Evolutionary conservation across 2,113 vertebrate species (phyloP).

Genomic region (Ceyx margarethae): DNA sequence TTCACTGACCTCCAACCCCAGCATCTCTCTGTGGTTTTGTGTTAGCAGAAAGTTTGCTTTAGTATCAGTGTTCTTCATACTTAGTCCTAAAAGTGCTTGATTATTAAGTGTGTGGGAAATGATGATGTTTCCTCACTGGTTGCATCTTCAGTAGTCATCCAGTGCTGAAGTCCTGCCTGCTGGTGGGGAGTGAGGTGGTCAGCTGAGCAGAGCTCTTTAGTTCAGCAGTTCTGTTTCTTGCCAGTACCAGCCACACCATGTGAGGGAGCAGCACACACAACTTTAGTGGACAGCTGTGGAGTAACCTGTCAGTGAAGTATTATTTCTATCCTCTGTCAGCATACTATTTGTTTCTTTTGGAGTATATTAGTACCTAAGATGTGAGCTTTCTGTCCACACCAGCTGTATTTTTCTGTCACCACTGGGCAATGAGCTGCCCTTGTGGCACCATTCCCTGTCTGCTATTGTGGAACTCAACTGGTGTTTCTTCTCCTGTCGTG

Average conservation of each 20-base stretch:
- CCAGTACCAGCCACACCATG: neutral
- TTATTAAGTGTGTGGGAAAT: neutral
- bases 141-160: neutral
- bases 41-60: neutral
- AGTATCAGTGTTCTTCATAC: neutral
- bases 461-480: neutral
- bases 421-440: neutral
- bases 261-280: conserved; percentile 3
- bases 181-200: accelerated
- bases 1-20: neutral
- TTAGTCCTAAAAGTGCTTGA: neutral
- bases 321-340: neutral
- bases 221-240: neutral
- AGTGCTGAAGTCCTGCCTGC: accelerated
- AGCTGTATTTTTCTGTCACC: neutral
- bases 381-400: neutral
- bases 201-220: neutral
- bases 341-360: neutral
- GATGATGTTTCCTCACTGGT: neutral
- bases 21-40: accelerated
- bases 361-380: neutral
- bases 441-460: neutral
- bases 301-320: neutral
- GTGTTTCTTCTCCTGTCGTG: neutral
- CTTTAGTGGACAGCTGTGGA: neutral